Percentiles rank a stretch among this genome's conserved stretches.
Evolutionary conservation across 2,113 vertebrate species (phyloP).

Genomic region (Catharus fuscescens): DNA sequence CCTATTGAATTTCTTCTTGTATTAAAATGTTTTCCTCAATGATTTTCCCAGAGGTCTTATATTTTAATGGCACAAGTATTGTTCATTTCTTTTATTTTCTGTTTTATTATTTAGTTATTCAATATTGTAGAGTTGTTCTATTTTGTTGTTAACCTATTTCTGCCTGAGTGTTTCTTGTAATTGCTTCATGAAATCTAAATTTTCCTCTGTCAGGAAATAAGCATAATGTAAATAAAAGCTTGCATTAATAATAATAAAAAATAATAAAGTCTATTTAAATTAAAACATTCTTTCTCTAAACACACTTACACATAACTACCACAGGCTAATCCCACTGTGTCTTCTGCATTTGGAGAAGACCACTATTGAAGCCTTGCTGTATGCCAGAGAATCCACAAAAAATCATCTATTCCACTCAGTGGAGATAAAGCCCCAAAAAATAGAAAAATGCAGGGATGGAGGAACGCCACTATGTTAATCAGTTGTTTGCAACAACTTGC

Average conservation of each 20-base stretch:
- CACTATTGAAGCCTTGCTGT: neutral
- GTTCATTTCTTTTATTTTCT: neutral
- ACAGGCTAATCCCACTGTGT: neutral
- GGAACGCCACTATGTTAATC: neutral
- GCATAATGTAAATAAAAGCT: neutral
- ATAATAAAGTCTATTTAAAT: neutral
- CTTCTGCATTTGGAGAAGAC: neutral
- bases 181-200: slow-evolving; percentile 4
- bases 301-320: neutral
- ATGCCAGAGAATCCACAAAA: neutral
- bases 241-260: neutral
- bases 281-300: neutral
- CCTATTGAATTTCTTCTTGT: neutral
- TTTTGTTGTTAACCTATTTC: slow-evolving; percentile 20
- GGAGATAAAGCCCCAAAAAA: neutral
- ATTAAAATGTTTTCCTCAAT: neutral
- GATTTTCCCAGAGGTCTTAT: neutral
- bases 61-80: neutral
- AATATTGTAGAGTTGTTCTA: neutral
- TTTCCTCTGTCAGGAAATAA: neutral
- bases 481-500: neutral
- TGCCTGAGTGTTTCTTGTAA: neutral
- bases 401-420: neutral
- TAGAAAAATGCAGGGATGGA: neutral
- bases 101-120: neutral